Evolutionary conservation across 2,888 invertebrate genomes (phyloP).

Genomic region (Lepeophtheirus nordmannii): DNA sequence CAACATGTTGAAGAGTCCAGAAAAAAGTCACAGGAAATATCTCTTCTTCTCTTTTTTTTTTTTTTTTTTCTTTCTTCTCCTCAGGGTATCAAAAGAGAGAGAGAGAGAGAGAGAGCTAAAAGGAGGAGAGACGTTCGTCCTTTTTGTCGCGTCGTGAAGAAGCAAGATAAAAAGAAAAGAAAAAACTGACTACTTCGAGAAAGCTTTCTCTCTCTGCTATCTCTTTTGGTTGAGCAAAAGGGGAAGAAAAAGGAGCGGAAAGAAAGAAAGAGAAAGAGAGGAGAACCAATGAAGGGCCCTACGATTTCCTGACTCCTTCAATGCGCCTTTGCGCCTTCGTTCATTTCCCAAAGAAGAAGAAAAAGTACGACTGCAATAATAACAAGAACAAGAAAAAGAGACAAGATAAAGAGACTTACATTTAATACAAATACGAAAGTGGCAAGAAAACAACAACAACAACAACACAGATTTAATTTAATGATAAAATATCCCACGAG

Average conservation of each 20-base stretch:
- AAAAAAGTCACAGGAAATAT: conserved; percentile 4
- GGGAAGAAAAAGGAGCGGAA: not conserved
- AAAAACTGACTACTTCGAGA: too few relatives aligned
- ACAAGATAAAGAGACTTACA: not conserved
- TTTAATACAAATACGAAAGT: not conserved
- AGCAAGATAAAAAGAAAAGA: too few relatives aligned
- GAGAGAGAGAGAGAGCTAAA: not conserved
- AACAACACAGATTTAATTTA: not conserved
- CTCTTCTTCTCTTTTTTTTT: not conserved
- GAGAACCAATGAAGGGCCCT: not conserved
- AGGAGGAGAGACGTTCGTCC: not conserved
- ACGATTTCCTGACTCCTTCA: not conserved
- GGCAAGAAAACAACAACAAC: not conserved
- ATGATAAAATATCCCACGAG: not conserved
- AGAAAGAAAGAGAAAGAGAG: conserved; percentile 1
- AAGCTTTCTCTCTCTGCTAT: too few relatives aligned
- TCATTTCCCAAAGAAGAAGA: too few relatives aligned
- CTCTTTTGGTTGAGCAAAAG: too few relatives aligned
- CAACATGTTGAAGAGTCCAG: conserved; percentile 6
- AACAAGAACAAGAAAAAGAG: not conserved
- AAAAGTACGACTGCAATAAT: too few relatives aligned
- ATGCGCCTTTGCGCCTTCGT: too few relatives aligned
- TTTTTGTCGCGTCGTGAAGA: too few relatives aligned
- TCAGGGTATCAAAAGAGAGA: not conserved
- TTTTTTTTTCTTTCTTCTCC: not conserved